A percentile compares a stretch with the other conserved stretches of the same genome.
Conservation (phyloP, 2,113 vertebrate genomes). For the Labeo rohita region DNA sequence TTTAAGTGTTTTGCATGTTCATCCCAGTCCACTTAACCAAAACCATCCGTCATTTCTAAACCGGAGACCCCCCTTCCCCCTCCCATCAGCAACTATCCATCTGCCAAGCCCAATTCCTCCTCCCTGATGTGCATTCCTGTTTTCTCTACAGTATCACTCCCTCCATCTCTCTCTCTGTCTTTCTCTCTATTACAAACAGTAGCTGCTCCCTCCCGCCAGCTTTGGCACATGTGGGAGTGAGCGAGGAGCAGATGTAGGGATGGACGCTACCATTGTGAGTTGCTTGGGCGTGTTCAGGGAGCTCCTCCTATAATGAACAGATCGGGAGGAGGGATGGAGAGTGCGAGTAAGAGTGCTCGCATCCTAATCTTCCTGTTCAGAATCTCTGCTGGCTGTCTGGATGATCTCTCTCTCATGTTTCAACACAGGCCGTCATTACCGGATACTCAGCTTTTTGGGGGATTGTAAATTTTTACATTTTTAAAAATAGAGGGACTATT, state of each 20-base stretch:
- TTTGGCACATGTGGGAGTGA: slow-evolving; percentile 41
- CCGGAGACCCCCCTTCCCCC: slow-evolving; percentile 27
- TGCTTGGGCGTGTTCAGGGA: slow-evolving; percentile 33
- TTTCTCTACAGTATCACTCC: slow-evolving; percentile 18
- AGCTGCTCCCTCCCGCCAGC: slow-evolving; percentile 38
- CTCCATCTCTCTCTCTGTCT: slow-evolving; percentile 17
- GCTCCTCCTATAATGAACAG: slow-evolving; percentile 28
- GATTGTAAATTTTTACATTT: not conserved
- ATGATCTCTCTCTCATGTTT: not conserved
- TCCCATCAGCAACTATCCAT: slow-evolving; percentile 46
- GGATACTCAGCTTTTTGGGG: slow-evolving; percentile 6
- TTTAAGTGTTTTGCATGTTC: slow-evolving; percentile 24
- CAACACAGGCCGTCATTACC: slow-evolving; percentile 15
- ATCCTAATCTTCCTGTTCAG: slow-evolving; percentile 40
- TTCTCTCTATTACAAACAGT: slow-evolving; percentile 9
- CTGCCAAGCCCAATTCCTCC: slow-evolving; percentile 39
- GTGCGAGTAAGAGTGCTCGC: not conserved
- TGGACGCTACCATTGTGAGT: slow-evolving; percentile 38
- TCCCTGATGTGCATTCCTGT: slow-evolving; percentile 14
- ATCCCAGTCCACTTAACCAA: slow-evolving; percentile 55
- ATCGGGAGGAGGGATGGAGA: slow-evolving; percentile 26
- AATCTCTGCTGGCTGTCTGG: slow-evolving; percentile 37
- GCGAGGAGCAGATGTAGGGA: slow-evolving; percentile 33
- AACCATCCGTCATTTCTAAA: slow-evolving; percentile 62
- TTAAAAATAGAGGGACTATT: not conserved